Conservation (phyloP, 1,140 invertebrate genomes). For the Bombus soroeensis region DNA sequence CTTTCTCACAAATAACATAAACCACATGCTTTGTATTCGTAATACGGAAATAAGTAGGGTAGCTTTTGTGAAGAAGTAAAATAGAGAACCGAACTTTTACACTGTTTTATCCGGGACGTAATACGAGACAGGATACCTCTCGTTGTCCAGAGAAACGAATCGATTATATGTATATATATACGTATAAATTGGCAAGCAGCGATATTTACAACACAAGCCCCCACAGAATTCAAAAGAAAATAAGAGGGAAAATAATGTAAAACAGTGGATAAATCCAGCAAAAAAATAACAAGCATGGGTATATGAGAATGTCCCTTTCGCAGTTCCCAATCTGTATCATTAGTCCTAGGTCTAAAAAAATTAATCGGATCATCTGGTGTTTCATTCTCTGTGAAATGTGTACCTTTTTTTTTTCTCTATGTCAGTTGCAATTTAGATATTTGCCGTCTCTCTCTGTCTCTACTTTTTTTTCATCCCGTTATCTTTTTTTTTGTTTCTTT, state of each 20-base stretch:
- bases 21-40: slow-evolving; percentile 87
- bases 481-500: not conserved
- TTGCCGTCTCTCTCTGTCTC: slow-evolving; percentile 47
- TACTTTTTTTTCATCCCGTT: slow-evolving; percentile 13
- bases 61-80: slow-evolving; percentile 66
- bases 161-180: slow-evolving; percentile 48
- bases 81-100: slow-evolving; percentile 64
- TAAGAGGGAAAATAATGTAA: slow-evolving; percentile 74
- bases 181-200: slow-evolving; percentile 81
- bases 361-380: slow-evolving; percentile 29
- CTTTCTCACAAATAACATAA: slow-evolving; percentile 87
- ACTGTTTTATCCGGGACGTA: slow-evolving; percentile 40
- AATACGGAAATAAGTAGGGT: slow-evolving; percentile 63
- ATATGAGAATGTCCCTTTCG: slow-evolving; percentile 87
- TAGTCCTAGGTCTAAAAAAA: slow-evolving; percentile 69
- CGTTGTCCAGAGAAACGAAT: slow-evolving; percentile 32
- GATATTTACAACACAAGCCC: slow-evolving; percentile 86
- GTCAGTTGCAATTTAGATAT: slow-evolving; percentile 49
- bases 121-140: slow-evolving; percentile 50
- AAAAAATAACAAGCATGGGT: slow-evolving; percentile 82
- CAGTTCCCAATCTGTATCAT: slow-evolving; percentile 85
- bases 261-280: slow-evolving; percentile 74
- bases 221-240: slow-evolving; percentile 76
- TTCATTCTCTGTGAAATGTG: slow-evolving; percentile 58
- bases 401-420: slow-evolving; percentile 43